phyloP scores from a whole-genome alignment of 1,140 invertebrate species.

The Stenopsyche tienmushanensis region DNA sequence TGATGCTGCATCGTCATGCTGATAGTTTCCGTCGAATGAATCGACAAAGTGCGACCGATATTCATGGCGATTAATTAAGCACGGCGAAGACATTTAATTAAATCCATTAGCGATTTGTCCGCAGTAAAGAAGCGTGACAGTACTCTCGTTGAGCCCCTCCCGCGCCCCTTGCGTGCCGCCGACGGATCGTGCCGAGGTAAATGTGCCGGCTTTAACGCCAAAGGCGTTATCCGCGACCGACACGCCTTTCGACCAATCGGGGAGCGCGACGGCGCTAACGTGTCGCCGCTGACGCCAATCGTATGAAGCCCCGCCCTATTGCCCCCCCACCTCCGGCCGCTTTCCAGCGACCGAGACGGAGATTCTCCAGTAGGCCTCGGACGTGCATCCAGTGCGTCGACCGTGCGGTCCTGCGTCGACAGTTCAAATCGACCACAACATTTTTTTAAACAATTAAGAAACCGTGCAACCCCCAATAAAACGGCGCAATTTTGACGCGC shows the following conservation, averaged over 20 bases:
- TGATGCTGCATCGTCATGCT: too few species aligned
- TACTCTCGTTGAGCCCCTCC: not conserved
- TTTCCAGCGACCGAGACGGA: not conserved
- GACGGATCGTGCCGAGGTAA: not conserved
- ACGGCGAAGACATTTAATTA: too few species aligned
- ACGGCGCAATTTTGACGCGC: too few species aligned
- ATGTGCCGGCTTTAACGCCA: constrained; percentile 14
- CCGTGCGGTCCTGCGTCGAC: not conserved
- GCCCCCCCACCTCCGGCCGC: not conserved
- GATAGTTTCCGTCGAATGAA: too few species aligned
- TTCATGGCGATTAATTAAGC: too few species aligned
- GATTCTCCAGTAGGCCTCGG: constrained; percentile 14
- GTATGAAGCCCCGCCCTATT: constrained; percentile 22
- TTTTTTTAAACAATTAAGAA: too few species aligned
- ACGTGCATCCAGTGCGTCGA: not conserved
- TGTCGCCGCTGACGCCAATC: constrained; percentile 21
- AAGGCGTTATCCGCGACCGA: not conserved
- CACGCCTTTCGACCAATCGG: constrained; percentile 32
- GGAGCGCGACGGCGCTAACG: constrained; percentile 13
- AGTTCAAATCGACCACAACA: not conserved
- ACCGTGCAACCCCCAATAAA: too few species aligned
- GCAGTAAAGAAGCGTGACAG: not conserved
- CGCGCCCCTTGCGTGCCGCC: not conserved
- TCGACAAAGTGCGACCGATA: too few species aligned
- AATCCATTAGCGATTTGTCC: too few species aligned